A percentile compares a stretch with the other conserved stretches of the same genome.
Conservation (phyloP, 2,888 invertebrate species). For the Hanleya hanleyi region DNA sequence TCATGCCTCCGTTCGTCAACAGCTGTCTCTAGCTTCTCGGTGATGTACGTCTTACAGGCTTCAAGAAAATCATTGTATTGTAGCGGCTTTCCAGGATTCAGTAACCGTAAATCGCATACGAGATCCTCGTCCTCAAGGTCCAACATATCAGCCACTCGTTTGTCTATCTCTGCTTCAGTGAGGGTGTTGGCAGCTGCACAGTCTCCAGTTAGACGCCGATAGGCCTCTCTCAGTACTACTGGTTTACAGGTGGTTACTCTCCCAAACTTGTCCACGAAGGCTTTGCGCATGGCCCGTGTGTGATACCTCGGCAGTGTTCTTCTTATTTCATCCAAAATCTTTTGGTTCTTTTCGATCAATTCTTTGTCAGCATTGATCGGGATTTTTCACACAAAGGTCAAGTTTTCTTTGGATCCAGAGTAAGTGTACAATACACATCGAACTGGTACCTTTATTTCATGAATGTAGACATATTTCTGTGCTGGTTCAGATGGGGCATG, state of each 20-base stretch:
- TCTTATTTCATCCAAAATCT: neutral
- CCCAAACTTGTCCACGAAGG: constrained; percentile 9
- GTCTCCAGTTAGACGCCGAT: constrained; percentile 13
- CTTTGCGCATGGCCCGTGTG: constrained; percentile 13
- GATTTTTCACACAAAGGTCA: too few species aligned
- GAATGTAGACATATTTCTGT: too few species aligned
- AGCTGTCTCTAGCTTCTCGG: constrained; percentile 26
- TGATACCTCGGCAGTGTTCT: constrained; percentile 3
- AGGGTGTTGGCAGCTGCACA: constrained; percentile 9
- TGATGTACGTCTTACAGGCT: constrained; percentile 19
- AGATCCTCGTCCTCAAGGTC: constrained; percentile 34
- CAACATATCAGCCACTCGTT: constrained; percentile 17
- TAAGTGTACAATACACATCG: too few species aligned
- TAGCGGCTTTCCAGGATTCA: constrained; percentile 24
- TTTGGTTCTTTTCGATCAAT: neutral
- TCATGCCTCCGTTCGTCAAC: constrained; percentile 37
- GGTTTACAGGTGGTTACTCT: constrained; percentile 11
- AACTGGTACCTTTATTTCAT: too few species aligned
- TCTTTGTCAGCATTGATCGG: too few species aligned
- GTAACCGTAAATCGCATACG: constrained; percentile 24
- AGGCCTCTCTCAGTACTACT: constrained; percentile 7
- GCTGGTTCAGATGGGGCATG: too few species aligned
- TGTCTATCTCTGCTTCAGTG: constrained; percentile 18
- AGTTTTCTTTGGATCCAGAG: too few species aligned
- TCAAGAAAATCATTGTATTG: constrained; percentile 29